Conservation (phyloP, 1,140 invertebrate species). For the Monochamus saltuarius region DNA sequence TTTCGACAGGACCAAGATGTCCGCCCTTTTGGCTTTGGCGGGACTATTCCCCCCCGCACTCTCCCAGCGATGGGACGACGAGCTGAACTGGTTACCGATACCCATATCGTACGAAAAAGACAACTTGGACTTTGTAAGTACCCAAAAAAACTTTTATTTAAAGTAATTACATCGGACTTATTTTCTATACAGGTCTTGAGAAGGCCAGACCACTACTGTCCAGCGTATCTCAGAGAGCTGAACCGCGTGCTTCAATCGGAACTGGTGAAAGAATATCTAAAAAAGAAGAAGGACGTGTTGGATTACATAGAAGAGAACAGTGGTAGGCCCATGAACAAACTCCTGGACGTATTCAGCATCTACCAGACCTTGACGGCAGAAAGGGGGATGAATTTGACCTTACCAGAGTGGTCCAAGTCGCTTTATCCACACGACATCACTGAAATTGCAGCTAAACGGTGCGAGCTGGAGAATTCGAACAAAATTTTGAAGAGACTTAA, state of each 20-base stretch:
- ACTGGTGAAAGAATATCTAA: constrained; percentile 28
- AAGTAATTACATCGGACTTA: neutral
- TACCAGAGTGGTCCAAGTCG: constrained; percentile 44
- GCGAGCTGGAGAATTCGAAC: constrained; percentile 43
- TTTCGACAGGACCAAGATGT: constrained; percentile 62
- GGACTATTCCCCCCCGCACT: constrained; percentile 53
- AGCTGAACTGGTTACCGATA: constrained; percentile 57
- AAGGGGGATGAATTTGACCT: constrained; percentile 40
- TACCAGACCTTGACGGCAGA: constrained; percentile 46
- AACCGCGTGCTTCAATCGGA: constrained; percentile 33
- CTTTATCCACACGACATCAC: constrained; percentile 41
- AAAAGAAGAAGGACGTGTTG: constrained; percentile 30
- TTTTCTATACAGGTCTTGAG: constrained; percentile 30
- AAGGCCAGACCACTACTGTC: constrained; percentile 44
- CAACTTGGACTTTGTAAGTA: constrained; percentile 54
- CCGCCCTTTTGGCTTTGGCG: constrained; percentile 56
- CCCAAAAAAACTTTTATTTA: neutral
- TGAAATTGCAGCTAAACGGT: constrained; percentile 35
- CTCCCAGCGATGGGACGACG: neutral
- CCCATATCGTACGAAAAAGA: constrained; percentile 54
- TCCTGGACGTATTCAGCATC: constrained; percentile 38
- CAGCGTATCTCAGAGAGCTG: constrained; percentile 41
- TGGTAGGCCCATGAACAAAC: constrained; percentile 22
- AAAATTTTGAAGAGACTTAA: constrained; percentile 39
- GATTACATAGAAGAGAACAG: constrained; percentile 38